Evolutionary conservation across 1,140 invertebrate genomes (phyloP).

Genomic region (Luehdorfia chinensis): DNA sequence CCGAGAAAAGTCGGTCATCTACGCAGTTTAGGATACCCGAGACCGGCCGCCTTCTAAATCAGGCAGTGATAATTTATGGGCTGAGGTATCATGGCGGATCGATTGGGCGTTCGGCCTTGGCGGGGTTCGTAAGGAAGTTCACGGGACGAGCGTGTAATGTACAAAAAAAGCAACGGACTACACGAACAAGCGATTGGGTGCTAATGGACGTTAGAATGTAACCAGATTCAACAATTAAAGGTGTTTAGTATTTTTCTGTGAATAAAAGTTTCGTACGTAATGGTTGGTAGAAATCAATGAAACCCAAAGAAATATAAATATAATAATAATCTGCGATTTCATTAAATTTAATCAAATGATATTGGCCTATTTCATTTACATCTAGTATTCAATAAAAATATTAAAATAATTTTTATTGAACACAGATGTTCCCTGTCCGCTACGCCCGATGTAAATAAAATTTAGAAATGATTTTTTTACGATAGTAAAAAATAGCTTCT

Average conservation of each 20-base stretch:
- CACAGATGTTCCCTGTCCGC: no score
- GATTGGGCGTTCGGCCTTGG: constrained; percentile 65
- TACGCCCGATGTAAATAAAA: no score
- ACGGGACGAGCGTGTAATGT: constrained; percentile 49
- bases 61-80: constrained; percentile 51
- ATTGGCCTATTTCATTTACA: no score
- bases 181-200: constrained; percentile 18
- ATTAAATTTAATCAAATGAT: no score
- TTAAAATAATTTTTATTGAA: no score
- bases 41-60: constrained; percentile 43
- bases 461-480: no score
- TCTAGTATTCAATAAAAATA: no score
- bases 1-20: constrained; percentile 59
- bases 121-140: constrained; percentile 67
- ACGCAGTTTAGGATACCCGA: constrained; percentile 38
- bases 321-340: no score
- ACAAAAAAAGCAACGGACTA: constrained; percentile 20
- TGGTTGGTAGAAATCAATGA: no score
- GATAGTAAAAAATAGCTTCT: no score
- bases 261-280: no score
- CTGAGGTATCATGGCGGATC: constrained; percentile 41
- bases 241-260: background rate
- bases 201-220: constrained; percentile 28
- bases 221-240: background rate
- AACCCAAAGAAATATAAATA: no score